Evolutionary conservation across 2,113 vertebrate species (phyloP).

Genomic region (Apteryx mantelli): DNA sequence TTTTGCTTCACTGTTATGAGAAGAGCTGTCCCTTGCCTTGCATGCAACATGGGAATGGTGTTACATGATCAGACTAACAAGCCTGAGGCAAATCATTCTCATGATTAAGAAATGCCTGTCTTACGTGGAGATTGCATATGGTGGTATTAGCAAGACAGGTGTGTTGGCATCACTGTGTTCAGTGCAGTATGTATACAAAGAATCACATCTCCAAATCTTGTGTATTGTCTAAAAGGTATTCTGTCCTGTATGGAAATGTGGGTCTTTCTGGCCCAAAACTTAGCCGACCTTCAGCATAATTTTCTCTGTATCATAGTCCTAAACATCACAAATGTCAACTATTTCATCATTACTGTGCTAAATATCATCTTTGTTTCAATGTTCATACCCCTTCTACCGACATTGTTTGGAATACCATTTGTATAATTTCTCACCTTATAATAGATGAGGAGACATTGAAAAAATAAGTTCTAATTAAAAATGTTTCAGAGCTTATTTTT

Average conservation of each 20-base stretch:
- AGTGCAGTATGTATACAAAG: not conserved
- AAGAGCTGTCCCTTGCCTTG: not conserved
- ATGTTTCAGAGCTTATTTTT: not conserved
- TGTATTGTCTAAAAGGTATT: not conserved
- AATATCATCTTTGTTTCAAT: not conserved
- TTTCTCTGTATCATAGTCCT: not conserved
- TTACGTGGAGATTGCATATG: not conserved
- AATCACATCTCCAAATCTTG: not conserved
- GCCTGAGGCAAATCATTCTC: not conserved
- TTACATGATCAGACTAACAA: not conserved
- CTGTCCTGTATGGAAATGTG: not conserved
- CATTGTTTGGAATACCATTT: not conserved
- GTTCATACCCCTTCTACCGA: not conserved
- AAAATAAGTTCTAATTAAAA: not conserved
- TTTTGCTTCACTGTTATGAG: not conserved
- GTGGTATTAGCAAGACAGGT: not conserved
- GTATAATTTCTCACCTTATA: not conserved
- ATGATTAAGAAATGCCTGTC: not conserved
- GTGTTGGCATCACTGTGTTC: not conserved
- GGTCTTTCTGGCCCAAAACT: not conserved
- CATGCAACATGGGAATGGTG: not conserved
- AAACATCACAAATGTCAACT: not conserved
- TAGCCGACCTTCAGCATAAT: rapidly evolving
- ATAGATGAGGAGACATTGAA: not conserved
- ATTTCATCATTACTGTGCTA: not conserved